Evolutionary conservation across 2,113 vertebrate genomes (phyloP), one percentile per base, ranked within the genome.

Genomic region (Podarcis cretensis): DNA sequence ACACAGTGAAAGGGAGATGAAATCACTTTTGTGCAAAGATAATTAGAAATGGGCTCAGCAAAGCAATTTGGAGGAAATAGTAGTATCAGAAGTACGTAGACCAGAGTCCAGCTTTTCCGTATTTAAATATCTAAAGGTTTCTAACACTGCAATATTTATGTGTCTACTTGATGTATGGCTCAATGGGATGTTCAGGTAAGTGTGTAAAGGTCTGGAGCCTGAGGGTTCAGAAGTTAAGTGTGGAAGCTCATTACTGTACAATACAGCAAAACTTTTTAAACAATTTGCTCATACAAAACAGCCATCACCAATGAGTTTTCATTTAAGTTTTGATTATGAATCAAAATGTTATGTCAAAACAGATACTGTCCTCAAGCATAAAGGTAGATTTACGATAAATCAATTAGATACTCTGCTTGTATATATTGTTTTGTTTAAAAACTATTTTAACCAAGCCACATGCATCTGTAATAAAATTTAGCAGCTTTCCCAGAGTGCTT

Each of bases 311-410:
- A 93, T 80, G 90, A 63, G 77, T 89, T 92, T 88, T 74, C 66
- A 78, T 91, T 95, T 91, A 90, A 88, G 89, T 90, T 93, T 87
- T 91, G 71, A 91, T 90, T 93, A 57, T 74, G 43, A 90, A 85
- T 69, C 57, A 93, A 91, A 94, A 85, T 85, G 84, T 21, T 68
- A 85, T 80, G 85, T 35, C 13, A 89, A 54, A 2, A 35, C 2
- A 73, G 40, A 23, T 20, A 43, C 5, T 69, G 25, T 79, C 32
- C 14, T 27, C 27, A 86, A 7, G 37, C 10, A 48, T 32, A 59
- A 73, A 18, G 23, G 23, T 18, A 74, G 16, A 37, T 37, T 74
- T 65, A 6, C 54, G 6, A 59, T 59, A 59, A 59, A 18, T 16
- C 57, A 59, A 59, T 59, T 16, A 59, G 16, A 59, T 18, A 18